These are phyloP conservation scores for Drosophila arawakana DNA, from an alignment of 1,140 invertebrate genomes.

Conservation along the genomic window DNA sequence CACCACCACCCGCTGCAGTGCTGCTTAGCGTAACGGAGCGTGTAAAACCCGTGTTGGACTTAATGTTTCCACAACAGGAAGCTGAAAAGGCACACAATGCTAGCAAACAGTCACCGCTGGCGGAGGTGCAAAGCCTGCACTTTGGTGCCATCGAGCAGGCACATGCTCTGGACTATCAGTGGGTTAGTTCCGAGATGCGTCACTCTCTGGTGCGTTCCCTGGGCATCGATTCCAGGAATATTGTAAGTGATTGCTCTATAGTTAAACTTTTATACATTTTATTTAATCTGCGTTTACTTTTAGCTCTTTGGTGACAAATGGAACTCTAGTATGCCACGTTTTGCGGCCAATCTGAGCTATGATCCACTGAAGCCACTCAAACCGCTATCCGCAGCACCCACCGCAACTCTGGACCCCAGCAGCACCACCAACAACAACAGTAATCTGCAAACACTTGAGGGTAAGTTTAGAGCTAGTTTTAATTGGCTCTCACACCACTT, in stretches of 20 bases:
- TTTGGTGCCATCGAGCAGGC: slow-evolving; percentile 80
- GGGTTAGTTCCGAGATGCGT: slow-evolving; percentile 84
- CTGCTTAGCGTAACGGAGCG: slow-evolving; percentile 85
- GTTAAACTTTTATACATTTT: not conserved
- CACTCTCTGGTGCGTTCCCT: slow-evolving; percentile 87
- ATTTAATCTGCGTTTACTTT: not conserved
- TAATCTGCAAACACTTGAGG: slow-evolving; percentile 29
- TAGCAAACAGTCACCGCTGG: slow-evolving; percentile 36
- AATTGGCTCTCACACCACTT: slow-evolving; percentile 35
- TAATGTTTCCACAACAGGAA: slow-evolving; percentile 64
- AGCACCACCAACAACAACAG: slow-evolving; percentile 18
- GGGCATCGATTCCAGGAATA: slow-evolving; percentile 92
- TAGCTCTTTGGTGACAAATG: slow-evolving; percentile 92
- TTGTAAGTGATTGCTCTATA: slow-evolving; percentile 87
- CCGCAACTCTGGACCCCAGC: slow-evolving; percentile 11
- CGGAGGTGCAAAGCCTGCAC: slow-evolving; percentile 45
- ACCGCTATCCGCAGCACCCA: slow-evolving; percentile 67
- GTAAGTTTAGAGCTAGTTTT: slow-evolving; percentile 33
- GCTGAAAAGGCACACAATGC: not conserved
- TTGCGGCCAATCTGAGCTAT: slow-evolving; percentile 90
- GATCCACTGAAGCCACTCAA: slow-evolving; percentile 91
- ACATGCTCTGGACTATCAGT: slow-evolving; percentile 80
- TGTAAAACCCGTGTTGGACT: slow-evolving; percentile 84
- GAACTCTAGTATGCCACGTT: slow-evolving; percentile 91
- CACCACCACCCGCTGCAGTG: slow-evolving; percentile 49